These are phyloP conservation scores for Latrodectus geometricus DNA, from an alignment of 1,140 invertebrate genomes.

Conservation along the genomic window DNA sequence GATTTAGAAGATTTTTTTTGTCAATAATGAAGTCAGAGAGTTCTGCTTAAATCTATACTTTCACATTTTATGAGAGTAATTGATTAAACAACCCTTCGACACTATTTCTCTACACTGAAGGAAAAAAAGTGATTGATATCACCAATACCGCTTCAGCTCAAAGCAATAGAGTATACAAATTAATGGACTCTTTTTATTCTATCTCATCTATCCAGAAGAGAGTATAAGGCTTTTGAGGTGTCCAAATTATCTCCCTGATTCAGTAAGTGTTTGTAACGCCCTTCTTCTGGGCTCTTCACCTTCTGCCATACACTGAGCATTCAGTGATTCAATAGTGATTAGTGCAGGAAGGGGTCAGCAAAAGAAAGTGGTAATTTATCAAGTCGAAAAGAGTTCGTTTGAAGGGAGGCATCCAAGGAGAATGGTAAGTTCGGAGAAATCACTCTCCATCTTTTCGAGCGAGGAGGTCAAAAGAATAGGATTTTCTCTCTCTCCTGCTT, in stretches of 20 bases:
- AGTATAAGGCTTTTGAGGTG: conserved; percentile 5
- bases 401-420: conserved; percentile 5
- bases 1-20: background rate
- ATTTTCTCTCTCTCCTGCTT: too few species aligned
- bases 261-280: conserved; percentile 26
- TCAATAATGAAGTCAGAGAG: background rate
- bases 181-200: conserved; percentile 18
- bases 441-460: background rate
- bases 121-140: background rate
- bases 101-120: background rate
- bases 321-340: conserved; percentile 42
- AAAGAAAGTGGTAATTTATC: conserved; percentile 43
- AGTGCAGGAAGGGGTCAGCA: conserved; percentile 28
- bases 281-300: background rate
- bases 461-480: background rate
- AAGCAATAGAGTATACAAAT: conserved; percentile 15
- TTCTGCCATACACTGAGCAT: background rate
- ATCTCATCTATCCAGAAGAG: background rate
- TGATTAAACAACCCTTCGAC: background rate
- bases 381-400: conserved; percentile 22
- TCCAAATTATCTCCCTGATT: conserved; percentile 25
- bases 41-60: background rate
- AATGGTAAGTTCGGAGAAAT: background rate
- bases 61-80: background rate
- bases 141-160: background rate